phyloP scores from a whole-genome alignment of 2,113 vertebrate species.

The Probosciger aterrimus region DNA sequence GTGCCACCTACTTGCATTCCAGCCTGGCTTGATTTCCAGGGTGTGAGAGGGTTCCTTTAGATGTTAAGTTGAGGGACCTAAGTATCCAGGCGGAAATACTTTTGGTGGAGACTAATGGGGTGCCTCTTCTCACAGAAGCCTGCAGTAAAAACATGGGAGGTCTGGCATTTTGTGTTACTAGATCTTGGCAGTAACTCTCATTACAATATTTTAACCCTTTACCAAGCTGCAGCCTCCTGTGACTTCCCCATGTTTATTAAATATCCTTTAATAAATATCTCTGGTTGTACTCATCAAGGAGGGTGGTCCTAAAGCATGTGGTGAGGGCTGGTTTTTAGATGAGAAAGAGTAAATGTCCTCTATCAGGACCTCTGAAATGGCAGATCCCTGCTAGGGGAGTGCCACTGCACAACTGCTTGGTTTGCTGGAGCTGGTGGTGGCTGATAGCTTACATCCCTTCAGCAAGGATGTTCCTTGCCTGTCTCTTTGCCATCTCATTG shows the following conservation, averaged over 20 bases:
- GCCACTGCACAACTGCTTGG: background rate
- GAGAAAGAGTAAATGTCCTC: background rate
- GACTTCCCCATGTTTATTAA: background rate
- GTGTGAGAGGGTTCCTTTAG: background rate
- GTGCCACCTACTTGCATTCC: background rate
- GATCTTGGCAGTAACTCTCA: background rate
- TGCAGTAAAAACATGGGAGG: conserved; percentile 35
- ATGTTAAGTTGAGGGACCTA: background rate
- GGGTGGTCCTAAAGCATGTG: background rate
- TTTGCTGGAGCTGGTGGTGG: background rate
- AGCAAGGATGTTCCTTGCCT: background rate
- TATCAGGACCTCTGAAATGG: background rate
- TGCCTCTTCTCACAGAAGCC: background rate
- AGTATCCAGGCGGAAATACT: background rate
- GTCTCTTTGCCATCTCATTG: rapidly evolving
- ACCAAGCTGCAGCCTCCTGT: background rate
- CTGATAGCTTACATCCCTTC: background rate
- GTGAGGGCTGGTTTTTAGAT: background rate
- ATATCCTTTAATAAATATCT: background rate
- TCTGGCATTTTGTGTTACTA: background rate
- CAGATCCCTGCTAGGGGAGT: background rate
- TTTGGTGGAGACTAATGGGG: background rate
- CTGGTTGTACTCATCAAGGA: background rate
- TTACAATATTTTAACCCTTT: background rate
- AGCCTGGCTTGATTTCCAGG: background rate